Evolutionary conservation across 1,140 invertebrate species (phyloP).

Genomic region (Oedothorax gibbosus): DNA sequence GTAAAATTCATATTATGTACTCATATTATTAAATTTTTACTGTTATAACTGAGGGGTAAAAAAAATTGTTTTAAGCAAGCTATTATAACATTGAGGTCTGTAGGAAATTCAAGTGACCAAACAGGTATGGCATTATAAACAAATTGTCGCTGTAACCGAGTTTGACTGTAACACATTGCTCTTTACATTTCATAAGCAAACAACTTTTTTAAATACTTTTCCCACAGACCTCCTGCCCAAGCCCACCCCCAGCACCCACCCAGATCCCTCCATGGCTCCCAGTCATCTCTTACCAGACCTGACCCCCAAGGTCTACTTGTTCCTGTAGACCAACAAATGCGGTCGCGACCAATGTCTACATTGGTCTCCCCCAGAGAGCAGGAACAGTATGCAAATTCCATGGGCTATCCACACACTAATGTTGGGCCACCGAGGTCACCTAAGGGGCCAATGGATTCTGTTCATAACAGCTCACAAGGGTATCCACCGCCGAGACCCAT

Average conservation of each 20-base stretch:
- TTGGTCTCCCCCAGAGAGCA: conserved; percentile 69
- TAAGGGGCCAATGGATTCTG: neutral
- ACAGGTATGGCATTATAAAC: too few species aligned
- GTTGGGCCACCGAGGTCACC: conserved; percentile 44
- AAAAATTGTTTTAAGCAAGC: too few species aligned
- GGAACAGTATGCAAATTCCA: conserved; percentile 61
- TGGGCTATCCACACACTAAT: conserved; percentile 52
- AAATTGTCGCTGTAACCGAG: too few species aligned
- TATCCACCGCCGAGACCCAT: conserved; percentile 39
- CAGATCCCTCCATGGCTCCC: conserved; percentile 60
- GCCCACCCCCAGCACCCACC: conserved; percentile 46
- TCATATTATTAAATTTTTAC: too few species aligned
- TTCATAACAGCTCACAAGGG: conserved; percentile 34
- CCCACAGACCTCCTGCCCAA: conserved; percentile 4
- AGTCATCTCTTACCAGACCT: conserved; percentile 62
- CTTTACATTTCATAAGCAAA: too few species aligned
- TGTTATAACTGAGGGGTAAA: too few species aligned
- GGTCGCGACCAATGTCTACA: conserved; percentile 74
- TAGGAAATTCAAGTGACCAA: too few species aligned
- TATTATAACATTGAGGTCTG: too few species aligned
- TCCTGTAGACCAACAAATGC: conserved; percentile 61
- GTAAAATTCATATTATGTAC: too few species aligned
- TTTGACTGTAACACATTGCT: too few species aligned
- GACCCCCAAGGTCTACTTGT: conserved; percentile 62
- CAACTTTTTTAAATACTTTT: neutral